Percentiles rank a stretch among this genome's conserved stretches.
Conservation (phyloP, 2,888 invertebrate species). For the Norana najaformis region DNA sequence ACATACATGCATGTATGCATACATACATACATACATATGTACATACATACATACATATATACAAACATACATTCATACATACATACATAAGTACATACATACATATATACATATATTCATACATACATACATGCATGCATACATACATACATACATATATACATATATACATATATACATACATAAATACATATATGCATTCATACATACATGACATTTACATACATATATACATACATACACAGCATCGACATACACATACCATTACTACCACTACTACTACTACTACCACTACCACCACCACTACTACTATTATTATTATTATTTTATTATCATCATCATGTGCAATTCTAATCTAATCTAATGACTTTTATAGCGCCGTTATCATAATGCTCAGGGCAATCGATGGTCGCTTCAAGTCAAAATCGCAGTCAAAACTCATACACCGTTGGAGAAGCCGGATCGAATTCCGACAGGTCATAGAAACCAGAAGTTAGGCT, state of each 20-base stretch:
- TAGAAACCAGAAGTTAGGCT: too few species aligned
- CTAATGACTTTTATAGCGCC: too few species aligned
- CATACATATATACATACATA: slow-evolving; percentile 31
- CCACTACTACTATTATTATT: too few species aligned
- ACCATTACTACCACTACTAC: too few species aligned
- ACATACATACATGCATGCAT: slow-evolving; percentile 18
- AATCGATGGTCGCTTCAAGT: too few species aligned
- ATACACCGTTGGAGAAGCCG: too few species aligned
- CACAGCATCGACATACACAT: slow-evolving; percentile 9
- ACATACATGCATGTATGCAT: background rate
- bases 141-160: background rate
- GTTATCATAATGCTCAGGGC: too few species aligned
- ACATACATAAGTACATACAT: background rate
- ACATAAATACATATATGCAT: background rate
- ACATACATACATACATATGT: slow-evolving; percentile 29
- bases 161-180: background rate
- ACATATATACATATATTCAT: background rate
- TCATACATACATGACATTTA: slow-evolving; percentile 25
- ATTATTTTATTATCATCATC: too few species aligned
- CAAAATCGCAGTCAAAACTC: too few species aligned
- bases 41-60: slow-evolving; percentile 30
- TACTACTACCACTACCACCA: too few species aligned
- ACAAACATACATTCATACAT: slow-evolving; percentile 30
- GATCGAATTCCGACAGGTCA: too few species aligned
- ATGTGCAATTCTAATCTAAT: too few species aligned